Base-by-base conservation (phyloP, 1,140 invertebrate species). In the Choristoneura fumiferana region DNA sequence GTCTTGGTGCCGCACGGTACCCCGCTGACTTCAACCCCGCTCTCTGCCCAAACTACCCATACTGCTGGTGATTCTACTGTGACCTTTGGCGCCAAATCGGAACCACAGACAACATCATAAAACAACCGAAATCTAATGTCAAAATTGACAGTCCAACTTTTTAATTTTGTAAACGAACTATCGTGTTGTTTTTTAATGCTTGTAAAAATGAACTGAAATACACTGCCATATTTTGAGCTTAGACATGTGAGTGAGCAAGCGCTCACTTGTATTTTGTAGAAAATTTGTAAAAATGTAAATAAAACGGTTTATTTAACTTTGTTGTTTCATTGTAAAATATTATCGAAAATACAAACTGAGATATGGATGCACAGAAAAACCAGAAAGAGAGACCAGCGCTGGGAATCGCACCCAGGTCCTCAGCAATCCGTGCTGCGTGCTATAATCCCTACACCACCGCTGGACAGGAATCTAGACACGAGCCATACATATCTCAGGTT, bases 1-100 rank as follows among this genome's bases (percentile, higher is more conserved):
- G 81, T 60, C 63, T 73, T 66, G 43, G 62, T 63, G 84, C 81
- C 10, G 75, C 77, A 22, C 80, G 83, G 59, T 91, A 90, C 66
- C 91, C 91, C 4, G 91, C 91, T 37, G 89, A 88, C 67, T 84
- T 91, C 59, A 85, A 87, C 62, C 78, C 91, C 1, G 84, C 90
- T 5, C 76, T 86, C 36, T 92, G 91, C 78, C 91, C 91, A 61
- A 92, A 92, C 88, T 92, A 92, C 76, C 91, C 91, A 0, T 92
- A 90, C 89, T 92, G 91, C 69, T 84, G 80, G 69, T 89, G 85
- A 80, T 77, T 49, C 43, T 49, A 49, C 43, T 49, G 14, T 43
- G 22, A 49, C 43, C 5, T 49, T 49, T 49, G 43, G 43, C 43
- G 40, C 40, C 61, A 80, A 49, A 63, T 3, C 54, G 53, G 18